These are phyloP conservation scores for Homarus americanus DNA, from an alignment of 1,140 invertebrate species.

Conservation along the genomic window DNA sequence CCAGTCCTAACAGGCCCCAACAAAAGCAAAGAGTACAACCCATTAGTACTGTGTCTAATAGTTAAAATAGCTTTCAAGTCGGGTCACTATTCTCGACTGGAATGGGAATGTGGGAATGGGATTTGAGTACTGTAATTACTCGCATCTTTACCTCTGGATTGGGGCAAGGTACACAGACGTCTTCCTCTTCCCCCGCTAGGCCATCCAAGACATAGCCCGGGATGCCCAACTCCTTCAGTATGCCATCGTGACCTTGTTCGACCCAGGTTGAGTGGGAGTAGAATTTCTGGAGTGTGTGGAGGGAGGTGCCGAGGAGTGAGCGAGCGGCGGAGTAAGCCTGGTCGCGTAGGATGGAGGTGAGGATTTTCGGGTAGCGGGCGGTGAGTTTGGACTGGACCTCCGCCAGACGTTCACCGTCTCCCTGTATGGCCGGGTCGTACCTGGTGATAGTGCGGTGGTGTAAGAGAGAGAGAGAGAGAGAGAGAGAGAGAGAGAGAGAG, in stretches of 20 bases:
- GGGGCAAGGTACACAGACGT: constrained; percentile 42
- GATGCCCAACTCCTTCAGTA: constrained; percentile 21
- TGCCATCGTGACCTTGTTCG: constrained; percentile 28
- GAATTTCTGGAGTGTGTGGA: constrained; percentile 59
- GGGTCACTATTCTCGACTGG: too few relatives aligned
- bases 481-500: too few relatives aligned
- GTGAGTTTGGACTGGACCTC: background rate
- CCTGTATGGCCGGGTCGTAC: constrained; percentile 43
- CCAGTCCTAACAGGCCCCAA: too few relatives aligned
- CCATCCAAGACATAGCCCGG: constrained; percentile 7
- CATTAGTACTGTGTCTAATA: too few relatives aligned
- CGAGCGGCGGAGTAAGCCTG: constrained; percentile 48
- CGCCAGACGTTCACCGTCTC: constrained; percentile 28
- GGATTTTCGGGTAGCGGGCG: constrained; percentile 37
- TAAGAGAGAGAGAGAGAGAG: too few relatives aligned
- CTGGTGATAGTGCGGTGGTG: too few relatives aligned
- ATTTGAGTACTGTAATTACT: too few relatives aligned
- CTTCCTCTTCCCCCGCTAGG: background rate
- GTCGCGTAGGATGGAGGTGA: constrained; percentile 43
- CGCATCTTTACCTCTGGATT: constrained; percentile 12
- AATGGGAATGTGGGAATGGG: too few relatives aligned
- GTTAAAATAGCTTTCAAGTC: too few relatives aligned
- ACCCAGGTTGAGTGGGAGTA: constrained; percentile 68
- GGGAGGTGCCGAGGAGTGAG: constrained; percentile 42
- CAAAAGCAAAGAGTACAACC: too few relatives aligned